Evolutionary conservation across 1,140 invertebrate genomes (phyloP), one percentile per base, ranked within the genome.

Genomic region (Diuraphis noxia): DNA sequence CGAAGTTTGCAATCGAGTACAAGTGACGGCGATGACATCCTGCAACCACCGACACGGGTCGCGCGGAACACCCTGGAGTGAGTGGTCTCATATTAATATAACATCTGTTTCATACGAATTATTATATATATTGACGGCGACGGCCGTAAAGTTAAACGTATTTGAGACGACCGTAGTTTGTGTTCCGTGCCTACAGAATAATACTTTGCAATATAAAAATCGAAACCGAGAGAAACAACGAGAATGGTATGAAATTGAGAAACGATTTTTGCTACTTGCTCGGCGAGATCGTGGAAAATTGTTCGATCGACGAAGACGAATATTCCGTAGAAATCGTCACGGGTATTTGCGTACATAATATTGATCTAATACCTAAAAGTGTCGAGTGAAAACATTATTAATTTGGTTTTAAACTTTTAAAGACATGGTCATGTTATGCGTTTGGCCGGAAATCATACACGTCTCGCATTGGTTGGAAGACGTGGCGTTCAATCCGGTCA

Each of bases 341-440:
- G 0, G 86, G 86, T 88, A 87, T 13, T 41, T 36, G 10, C 13
- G 0, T 7, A 49, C 23, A 49, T 13, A 1, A n/a, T 72, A n/a
- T 1, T 0, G 6, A 72, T 5, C 30, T n/a, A 72, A n/a, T n/a
- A 6, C 30, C 25, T 9, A 10, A n/a, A n/a, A n/a, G n/a, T n/a
- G n/a, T n/a, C n/a, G 3, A 3, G 30, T 34, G 13, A n/a, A 17
- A 5, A 17, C 3, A 46, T 46, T 17, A 46, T 46, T 46, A 63
- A 0, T 63, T 63, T 72, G 56, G 13, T 72, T 72, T 17, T 72
- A 17, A 17, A n/a, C 4, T 84, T 43, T 84, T 46, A 34, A 23
- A 88, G 86, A 88, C 6, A 40, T 88, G 41, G 86, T 88, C 17
- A 88, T 88, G 86, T 63, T 88, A 25, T 88, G 86, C 38, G 86